These are phyloP conservation scores for Listrodromus nycthemerus DNA, from an alignment of 2,888 invertebrate genomes.

Conservation along the genomic window DNA sequence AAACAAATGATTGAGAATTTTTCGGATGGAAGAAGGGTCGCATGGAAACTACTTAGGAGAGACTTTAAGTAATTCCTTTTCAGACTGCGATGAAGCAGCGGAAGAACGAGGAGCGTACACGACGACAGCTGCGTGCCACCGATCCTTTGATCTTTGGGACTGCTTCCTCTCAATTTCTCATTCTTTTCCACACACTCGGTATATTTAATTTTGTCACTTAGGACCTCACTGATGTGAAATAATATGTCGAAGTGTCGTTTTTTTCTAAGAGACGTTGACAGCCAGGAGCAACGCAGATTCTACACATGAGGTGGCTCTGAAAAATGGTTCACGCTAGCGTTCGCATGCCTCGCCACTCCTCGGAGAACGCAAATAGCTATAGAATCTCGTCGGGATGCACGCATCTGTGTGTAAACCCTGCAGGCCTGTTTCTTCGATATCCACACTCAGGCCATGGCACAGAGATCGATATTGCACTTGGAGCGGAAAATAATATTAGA, in stretches of 20 bases:
- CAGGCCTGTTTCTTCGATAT: conserved; percentile 48
- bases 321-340: conserved; percentile 46
- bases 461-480: conserved; percentile 68
- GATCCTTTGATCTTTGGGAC: conserved; percentile 63
- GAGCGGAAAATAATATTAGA: conserved; percentile 68
- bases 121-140: conserved; percentile 58
- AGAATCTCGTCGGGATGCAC: conserved; percentile 19
- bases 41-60: conserved; percentile 47
- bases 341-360: conserved; percentile 29
- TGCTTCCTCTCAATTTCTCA: conserved; percentile 53
- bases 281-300: background rate
- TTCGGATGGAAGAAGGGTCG: conserved; percentile 52
- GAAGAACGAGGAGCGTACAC: conserved; percentile 42
- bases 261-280: conserved; percentile 3
- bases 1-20: conserved; percentile 60
- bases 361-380: conserved; percentile 57
- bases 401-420: conserved; percentile 20
- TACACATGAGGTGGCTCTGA: conserved; percentile 26
- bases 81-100: conserved; percentile 35
- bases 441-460: conserved; percentile 9
- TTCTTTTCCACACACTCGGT: conserved; percentile 52
- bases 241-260: conserved; percentile 30
- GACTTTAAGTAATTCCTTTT: conserved; percentile 59
- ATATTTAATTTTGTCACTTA: conserved; percentile 61
- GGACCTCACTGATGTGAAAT: conserved; percentile 39